Percentiles rank a stretch among this genome's conserved stretches.
phyloP scores from a whole-genome alignment of 2,797 vertebrate genomes.

The Setipinna tenuifilis region DNA sequence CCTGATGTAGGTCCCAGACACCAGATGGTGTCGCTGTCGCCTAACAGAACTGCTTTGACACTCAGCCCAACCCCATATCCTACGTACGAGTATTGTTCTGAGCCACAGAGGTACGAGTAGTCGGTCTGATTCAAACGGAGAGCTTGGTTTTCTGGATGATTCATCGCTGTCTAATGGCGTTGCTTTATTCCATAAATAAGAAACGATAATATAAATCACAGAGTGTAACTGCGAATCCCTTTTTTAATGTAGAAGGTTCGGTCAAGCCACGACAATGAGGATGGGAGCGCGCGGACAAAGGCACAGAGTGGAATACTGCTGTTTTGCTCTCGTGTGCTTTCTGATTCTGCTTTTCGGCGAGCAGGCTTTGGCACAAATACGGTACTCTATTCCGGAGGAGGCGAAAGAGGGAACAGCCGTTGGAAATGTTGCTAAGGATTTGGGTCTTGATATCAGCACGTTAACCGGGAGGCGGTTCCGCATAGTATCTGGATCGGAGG shows the following conservation, averaged over 20 bases:
- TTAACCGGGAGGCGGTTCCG: slow-evolving; percentile 71
- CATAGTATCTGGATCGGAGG: slow-evolving; percentile 67
- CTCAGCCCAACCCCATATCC: slow-evolving; percentile 40
- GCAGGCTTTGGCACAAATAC: slow-evolving; percentile 63
- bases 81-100: not conserved
- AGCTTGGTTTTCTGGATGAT: not conserved
- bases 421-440: slow-evolving; percentile 78
- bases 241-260: not conserved
- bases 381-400: slow-evolving; percentile 75
- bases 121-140: not conserved
- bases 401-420: slow-evolving; percentile 70
- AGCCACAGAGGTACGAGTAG: not conserved
- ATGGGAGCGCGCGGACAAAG: slow-evolving; percentile 63
- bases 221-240: not conserved
- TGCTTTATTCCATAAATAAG: not conserved
- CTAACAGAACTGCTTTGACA: slow-evolving; percentile 21
- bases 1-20: too few species aligned
- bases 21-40: slow-evolving; percentile 62
- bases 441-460: slow-evolving; percentile 71
- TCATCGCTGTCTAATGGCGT: not conserved
- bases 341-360: slow-evolving; percentile 54
- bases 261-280: not conserved
- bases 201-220: not conserved
- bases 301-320: slow-evolving; percentile 39
- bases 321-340: slow-evolving; percentile 27